These are phyloP conservation scores for Lithophane semibrunnea DNA, from an alignment of 2,888 invertebrate genomes.

Conservation along the genomic window DNA sequence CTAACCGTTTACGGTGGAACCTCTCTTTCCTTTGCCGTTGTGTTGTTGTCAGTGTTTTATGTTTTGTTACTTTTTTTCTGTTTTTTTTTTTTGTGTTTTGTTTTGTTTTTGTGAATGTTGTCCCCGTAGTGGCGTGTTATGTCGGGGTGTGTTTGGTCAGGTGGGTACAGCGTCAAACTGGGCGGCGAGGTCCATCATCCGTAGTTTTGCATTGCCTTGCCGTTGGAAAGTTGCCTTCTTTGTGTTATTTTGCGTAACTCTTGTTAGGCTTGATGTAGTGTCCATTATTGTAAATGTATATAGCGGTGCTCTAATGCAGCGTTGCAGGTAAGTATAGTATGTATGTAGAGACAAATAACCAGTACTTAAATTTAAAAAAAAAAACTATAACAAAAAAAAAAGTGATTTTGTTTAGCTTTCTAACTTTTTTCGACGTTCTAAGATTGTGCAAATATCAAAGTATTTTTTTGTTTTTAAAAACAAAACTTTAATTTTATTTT, in stretches of 20 bases:
- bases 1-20: conserved; percentile 80
- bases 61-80: conserved; percentile 73
- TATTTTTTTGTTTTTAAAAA: conserved; percentile 21
- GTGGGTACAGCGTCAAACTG: conserved; percentile 86
- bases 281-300: conserved; percentile 82
- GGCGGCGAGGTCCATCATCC: conserved; percentile 74
- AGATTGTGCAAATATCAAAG: conserved; percentile 81
- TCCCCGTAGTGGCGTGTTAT: conserved; percentile 80
- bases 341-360: conserved; percentile 75
- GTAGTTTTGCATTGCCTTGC: conserved; percentile 85
- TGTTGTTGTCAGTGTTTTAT: conserved; percentile 84
- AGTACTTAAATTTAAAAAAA: conserved; percentile 67
- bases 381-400: conserved; percentile 68
- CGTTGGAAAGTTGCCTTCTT: conserved; percentile 81
- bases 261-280: conserved; percentile 89
- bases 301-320: conserved; percentile 75
- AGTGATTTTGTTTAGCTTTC: conserved; percentile 83
- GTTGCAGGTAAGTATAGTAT: conserved; percentile 81
- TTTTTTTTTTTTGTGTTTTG: conserved; percentile 75
- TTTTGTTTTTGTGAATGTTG: conserved; percentile 85
- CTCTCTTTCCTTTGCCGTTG: conserved; percentile 87
- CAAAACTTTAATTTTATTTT: conserved; percentile 15
- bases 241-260: conserved; percentile 87
- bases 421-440: conserved; percentile 77
- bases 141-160: conserved; percentile 83